Percentiles rank a stretch among this genome's conserved stretches.
These are phyloP conservation scores for Helostoma temminkii DNA, from an alignment of 2,797 vertebrate species.

Conservation along the genomic window DNA sequence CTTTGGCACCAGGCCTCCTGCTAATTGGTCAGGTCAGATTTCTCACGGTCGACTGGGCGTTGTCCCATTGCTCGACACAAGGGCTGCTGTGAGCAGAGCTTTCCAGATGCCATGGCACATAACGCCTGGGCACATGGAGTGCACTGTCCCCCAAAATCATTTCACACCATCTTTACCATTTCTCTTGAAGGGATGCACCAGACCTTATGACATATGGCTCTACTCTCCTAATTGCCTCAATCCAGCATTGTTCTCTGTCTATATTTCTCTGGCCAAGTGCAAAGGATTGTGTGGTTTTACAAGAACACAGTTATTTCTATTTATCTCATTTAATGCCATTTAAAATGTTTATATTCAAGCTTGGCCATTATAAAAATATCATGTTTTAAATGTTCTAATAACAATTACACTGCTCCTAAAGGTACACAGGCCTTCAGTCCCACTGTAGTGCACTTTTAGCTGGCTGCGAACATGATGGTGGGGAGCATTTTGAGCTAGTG, in stretches of 20 bases:
- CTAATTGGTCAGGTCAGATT: slow-evolving; percentile 90
- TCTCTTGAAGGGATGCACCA: slow-evolving; percentile 61
- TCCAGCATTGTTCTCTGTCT: slow-evolving; percentile 18
- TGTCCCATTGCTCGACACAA: slow-evolving; percentile 72
- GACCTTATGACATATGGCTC: slow-evolving; percentile 82
- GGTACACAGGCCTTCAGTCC: background rate
- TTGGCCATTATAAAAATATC: background rate
- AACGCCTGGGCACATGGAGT: slow-evolving; percentile 71
- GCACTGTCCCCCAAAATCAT: slow-evolving; percentile 71
- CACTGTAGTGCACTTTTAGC: background rate
- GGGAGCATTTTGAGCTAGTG: slow-evolving; percentile 12
- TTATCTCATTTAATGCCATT: background rate
- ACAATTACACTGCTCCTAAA: background rate
- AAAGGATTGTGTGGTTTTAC: background rate
- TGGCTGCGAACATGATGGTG: background rate
- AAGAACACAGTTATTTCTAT: slow-evolving; percentile 4
- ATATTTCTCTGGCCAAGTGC: slow-evolving; percentile 18
- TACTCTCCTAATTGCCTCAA: slow-evolving; percentile 67
- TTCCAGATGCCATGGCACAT: slow-evolving; percentile 84
- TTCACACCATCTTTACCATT: slow-evolving; percentile 62
- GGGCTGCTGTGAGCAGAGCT: slow-evolving; percentile 71
- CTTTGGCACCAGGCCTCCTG: slow-evolving; percentile 81
- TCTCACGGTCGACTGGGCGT: slow-evolving; percentile 81
- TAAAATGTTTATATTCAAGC: background rate
- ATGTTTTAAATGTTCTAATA: background rate